Conservation (phyloP, 2,888 invertebrate species). For the Hedychridium roseum region DNA sequence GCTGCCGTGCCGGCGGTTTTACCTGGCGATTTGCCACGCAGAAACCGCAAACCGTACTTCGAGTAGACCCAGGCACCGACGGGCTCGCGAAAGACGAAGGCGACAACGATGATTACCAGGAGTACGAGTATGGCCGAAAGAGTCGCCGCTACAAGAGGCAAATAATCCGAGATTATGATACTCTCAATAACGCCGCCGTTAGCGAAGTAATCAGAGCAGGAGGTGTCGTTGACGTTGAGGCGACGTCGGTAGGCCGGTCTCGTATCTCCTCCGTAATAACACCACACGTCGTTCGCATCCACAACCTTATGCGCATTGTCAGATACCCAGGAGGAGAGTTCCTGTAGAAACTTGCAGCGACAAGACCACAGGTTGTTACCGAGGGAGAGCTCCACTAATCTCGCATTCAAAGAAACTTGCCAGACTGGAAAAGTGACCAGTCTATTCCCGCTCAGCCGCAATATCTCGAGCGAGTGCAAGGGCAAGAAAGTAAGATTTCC, state of each 20-base stretch:
- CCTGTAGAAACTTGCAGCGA: constrained; percentile 87
- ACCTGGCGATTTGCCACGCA: constrained; percentile 62
- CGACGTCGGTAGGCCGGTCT: constrained; percentile 80
- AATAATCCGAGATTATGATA: constrained; percentile 80
- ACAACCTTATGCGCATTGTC: constrained; percentile 83
- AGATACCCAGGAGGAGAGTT: constrained; percentile 81
- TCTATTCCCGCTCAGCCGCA: constrained; percentile 86
- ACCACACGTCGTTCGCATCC: constrained; percentile 82
- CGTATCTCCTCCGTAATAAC: constrained; percentile 80
- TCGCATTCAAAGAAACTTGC: constrained; percentile 72
- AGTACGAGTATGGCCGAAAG: constrained; percentile 80
- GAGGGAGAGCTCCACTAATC: constrained; percentile 78
- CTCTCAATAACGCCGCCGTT: constrained; percentile 84
- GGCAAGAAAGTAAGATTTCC: constrained; percentile 82
- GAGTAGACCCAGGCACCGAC: constrained; percentile 88
- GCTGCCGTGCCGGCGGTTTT: constrained; percentile 74
- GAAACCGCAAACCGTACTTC: constrained; percentile 84
- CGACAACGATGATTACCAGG: constrained; percentile 77
- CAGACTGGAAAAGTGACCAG: constrained; percentile 82
- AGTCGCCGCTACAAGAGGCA: constrained; percentile 84
- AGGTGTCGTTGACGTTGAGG: constrained; percentile 84
- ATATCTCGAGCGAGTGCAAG: constrained; percentile 78
- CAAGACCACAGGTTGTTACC: constrained; percentile 91
- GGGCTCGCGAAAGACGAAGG: constrained; percentile 86
- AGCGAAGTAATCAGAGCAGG: constrained; percentile 86